Evolutionary conservation across 2,113 vertebrate species (phyloP), one percentile per base, ranked within the genome.

Genomic region (Psephotus haematonotus): DNA sequence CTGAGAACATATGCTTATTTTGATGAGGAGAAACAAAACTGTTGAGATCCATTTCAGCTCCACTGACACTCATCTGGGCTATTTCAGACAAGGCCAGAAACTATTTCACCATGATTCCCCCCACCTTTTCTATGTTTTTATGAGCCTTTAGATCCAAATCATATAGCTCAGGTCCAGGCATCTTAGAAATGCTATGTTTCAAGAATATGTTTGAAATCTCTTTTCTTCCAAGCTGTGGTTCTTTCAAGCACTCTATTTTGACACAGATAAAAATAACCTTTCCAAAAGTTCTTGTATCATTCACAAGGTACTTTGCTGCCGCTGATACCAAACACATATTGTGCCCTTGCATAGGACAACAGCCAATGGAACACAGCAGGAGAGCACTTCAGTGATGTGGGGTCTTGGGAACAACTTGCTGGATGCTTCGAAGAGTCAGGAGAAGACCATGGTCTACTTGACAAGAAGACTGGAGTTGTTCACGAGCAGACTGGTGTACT

Each of bases 1-100:
- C 46, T 88, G 82, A 88, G 41, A 19, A 82, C 13, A 80, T 31
- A 13, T 28, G 93, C 62, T 90, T 87, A 68, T 81, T 95, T 92
- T 71, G 55, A 68, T 65, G 67, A 79, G 46, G 24, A 25, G 87
- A 80, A 71, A 5, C 44, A 12, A 22, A 77, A 35, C 35, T 10
- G 9, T 52, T 1, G 37, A 78, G 77, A 49, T 72, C 22, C 22
- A 43, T 79, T 93, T 82, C 91, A 95, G 41, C 31, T 59, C 67
- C 20, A 23, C 5, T 86, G 74, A 72, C 55, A 71, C n/a, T 74
- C 4, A 8, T 37, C n/a, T 78, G 35, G 46, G 27, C 47, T 83
- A 27, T 74, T 95, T 86, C 65, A 90, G 55, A 64, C 18, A 33
- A 46, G 53, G 63, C 27, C 43, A 89, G 53, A 92, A 95, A 87